Evolutionary conservation across 2,797 vertebrate species (phyloP).

Genomic region (Pyrocephalus nanus): DNA sequence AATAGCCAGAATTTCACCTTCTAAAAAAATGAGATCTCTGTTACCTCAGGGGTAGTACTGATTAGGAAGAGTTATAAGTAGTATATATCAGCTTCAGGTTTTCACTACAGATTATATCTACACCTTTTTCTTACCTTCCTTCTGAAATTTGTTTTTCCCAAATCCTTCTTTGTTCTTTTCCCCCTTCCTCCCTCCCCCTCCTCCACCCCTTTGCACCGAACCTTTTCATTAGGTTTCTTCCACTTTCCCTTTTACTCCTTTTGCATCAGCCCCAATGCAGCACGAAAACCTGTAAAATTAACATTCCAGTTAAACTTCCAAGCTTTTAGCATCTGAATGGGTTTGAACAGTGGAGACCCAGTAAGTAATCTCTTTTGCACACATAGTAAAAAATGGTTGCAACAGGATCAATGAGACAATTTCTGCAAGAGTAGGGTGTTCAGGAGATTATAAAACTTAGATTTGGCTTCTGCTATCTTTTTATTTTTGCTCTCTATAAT

Average conservation of each 20-base stretch:
- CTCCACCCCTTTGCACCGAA: rapidly evolving
- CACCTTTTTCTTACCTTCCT: background rate
- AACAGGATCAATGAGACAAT: background rate
- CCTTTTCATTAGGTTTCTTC: background rate
- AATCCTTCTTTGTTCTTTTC: background rate
- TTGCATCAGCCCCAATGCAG: background rate
- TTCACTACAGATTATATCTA: background rate
- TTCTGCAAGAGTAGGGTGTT: background rate
- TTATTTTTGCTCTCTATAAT: conserved; percentile 41
- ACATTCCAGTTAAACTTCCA: background rate
- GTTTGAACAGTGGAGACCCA: background rate
- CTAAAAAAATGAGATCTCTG: background rate
- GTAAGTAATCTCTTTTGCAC: background rate
- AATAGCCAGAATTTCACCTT: background rate
- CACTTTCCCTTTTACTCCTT: background rate
- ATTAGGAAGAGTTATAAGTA: background rate
- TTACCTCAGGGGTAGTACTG: background rate
- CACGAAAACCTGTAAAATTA: background rate
- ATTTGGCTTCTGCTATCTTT: background rate
- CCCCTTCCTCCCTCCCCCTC: background rate
- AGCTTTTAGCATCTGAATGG: background rate
- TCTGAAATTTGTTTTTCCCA: background rate
- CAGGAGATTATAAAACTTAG: background rate
- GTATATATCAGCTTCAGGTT: background rate
- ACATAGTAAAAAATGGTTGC: background rate